These are phyloP conservation scores for Portevinia maculata DNA, from an alignment of 2,888 invertebrate species.

Conservation along the genomic window DNA sequence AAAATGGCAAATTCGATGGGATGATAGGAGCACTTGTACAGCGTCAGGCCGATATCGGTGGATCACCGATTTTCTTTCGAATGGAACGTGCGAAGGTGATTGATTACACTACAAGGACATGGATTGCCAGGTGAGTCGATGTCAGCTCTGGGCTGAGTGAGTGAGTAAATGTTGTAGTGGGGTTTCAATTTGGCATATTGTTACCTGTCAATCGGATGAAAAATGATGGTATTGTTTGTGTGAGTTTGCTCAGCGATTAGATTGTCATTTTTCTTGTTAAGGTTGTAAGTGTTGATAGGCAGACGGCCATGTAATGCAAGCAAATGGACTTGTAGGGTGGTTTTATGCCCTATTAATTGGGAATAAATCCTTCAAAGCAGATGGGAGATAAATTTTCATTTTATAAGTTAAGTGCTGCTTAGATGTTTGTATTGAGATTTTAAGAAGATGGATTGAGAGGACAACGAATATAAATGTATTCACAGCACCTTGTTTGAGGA, in stretches of 20 bases:
- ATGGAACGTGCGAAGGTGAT: conserved; percentile 85
- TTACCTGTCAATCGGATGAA: conserved; percentile 77
- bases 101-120: conserved; percentile 86
- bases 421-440: conserved; percentile 64
- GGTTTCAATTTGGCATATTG: conserved; percentile 77
- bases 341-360: conserved; percentile 64
- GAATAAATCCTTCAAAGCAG: conserved; percentile 71
- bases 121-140: conserved; percentile 84
- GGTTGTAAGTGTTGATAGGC: conserved; percentile 61
- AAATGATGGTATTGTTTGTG: conserved; percentile 74
- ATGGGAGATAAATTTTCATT: conserved; percentile 74
- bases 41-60: conserved; percentile 86
- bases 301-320: conserved; percentile 25
- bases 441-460: conserved; percentile 61
- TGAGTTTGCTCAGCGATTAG: conserved; percentile 71
- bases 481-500: conserved; percentile 27
- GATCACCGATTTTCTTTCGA: conserved; percentile 87
- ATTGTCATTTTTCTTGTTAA: conserved; percentile 76
- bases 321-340: conserved; percentile 36
- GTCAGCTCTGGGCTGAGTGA: conserved; percentile 35
- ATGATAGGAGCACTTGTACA: conserved; percentile 86
- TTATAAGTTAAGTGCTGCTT: conserved; percentile 72
- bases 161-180: conserved; percentile 60
- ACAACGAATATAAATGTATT: conserved; percentile 8
- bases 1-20: conserved; percentile 86